Evolutionary conservation across 92 coral and sea anemone species (phyloP), one percentile per base, ranked within the genome.

Genomic region (Phenganax marumi): DNA sequence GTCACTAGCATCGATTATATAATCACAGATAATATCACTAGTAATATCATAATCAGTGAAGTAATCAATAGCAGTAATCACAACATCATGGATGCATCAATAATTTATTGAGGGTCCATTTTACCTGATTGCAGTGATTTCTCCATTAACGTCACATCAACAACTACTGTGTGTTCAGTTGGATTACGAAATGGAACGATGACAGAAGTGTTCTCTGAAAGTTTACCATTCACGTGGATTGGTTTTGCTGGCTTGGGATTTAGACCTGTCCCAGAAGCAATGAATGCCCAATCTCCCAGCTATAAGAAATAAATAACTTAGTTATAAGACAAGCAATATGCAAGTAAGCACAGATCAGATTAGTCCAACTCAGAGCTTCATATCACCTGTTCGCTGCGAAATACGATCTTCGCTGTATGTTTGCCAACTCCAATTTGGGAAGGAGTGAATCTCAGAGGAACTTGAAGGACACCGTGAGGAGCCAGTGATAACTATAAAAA

Each of bases 401-500:
- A 96, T 56, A 89, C 92, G 55, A 96, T 85, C 72, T 96, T 91
- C 2, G 99, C 96, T 14, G 88, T 81, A 54, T 96, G 99, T 68
- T 87, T 89, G 14, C 84, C 86, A 49, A 89, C 88, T 50, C 99
- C 99, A 64, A 96, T 84, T 71, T 88, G 89, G 8, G 99, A 91
- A 7, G 99, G 99, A 8, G 97, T 96, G 72, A 96, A 96, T 75
- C 91, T 92, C 11, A 96, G 91, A 25, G 99, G 99, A 24, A 96
- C 85, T 66, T 96, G 97, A 12, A 96, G 55, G 53, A 86, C 57
- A 21, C 89, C 70, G 56, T 85, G 86, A 5, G 99, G 89, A 48
- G 90, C 78, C 65, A 96, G 81, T 7, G 89, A 85, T 80, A 96
- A 81, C 97, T 91, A 64, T 46, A 25, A 58, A 55, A 62, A 12